Percentiles rank a stretch among this genome's conserved stretches.
Conservation (phyloP, 2,113 vertebrate species). For the Pelusios castaneus region DNA sequence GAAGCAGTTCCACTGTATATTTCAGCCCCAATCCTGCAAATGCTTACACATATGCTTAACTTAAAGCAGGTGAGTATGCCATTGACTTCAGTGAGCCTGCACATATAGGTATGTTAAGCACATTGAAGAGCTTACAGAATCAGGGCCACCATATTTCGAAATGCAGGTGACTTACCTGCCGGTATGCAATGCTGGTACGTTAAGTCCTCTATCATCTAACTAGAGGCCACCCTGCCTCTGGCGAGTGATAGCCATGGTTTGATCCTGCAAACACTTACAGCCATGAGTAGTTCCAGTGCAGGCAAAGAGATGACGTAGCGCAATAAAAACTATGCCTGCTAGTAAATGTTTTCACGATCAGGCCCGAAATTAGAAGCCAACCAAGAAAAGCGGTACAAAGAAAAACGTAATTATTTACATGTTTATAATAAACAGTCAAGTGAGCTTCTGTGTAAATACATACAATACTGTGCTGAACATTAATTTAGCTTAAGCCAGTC, state of each 20-base stretch:
- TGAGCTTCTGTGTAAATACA: background rate
- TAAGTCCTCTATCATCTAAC: background rate
- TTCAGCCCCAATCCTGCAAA: background rate
- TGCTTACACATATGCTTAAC: background rate
- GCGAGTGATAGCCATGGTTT: background rate
- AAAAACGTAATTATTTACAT: background rate
- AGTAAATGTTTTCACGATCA: background rate
- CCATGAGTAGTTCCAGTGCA: background rate
- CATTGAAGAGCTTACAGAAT: background rate
- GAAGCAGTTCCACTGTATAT: rapidly evolving
- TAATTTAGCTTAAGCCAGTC: background rate
- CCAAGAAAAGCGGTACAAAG: constrained; percentile 12
- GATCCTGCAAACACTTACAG: background rate
- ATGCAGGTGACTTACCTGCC: background rate
- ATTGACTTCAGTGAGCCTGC: background rate
- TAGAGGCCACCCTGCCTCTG: background rate
- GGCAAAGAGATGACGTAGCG: background rate
- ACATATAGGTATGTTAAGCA: background rate
- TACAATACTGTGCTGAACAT: background rate
- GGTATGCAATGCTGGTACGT: background rate
- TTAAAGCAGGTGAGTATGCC: background rate
- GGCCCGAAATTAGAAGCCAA: background rate
- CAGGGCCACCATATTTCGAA: background rate
- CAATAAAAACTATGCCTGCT: background rate
- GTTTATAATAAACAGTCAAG: background rate